Evolutionary conservation across 2,888 invertebrate genomes (phyloP), one percentile per base, ranked within the genome.

Genomic region (Ariolimax columbianus): DNA sequence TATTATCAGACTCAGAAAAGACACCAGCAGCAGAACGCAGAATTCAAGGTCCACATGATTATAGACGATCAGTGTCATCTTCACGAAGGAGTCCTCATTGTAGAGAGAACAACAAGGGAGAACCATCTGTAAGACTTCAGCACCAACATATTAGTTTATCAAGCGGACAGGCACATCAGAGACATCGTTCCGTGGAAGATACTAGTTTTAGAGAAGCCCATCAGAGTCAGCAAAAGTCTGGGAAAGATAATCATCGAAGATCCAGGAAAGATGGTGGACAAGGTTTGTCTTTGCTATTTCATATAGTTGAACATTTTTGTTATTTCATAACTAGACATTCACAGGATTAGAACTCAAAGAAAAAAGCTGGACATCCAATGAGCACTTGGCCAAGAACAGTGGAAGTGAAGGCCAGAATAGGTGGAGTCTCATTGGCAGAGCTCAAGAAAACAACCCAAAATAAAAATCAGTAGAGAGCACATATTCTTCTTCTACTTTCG

Each of bases 181-280:
- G 47, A 51, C 51, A 51, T n/a, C 51, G 51, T 51, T 75, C 73
- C 30, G 26, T 75, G 30, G 73, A 75, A 47, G 73, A 47, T 11
- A 7, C 30, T 47, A 75, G 4, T 14, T 30, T 47, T 47, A 47
- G 30, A 47, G 14, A 43, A 43, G n/a, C n/a, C 7, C 30, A 75
- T 47, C 19, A 11, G 38, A 75, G 47, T 7, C 43, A 47, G 30
- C 47, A 47, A 14, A 43, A n/a, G 1, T 7, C 47, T 1, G 47
- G 47, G 26, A 19, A 40, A 23, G 51, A 33, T 75, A 3, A 51
- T 33, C 33, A 33, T 17, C 75, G 0, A 75, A 47, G 73, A n/a
- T n/a, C n/a, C n/a, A n/a, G n/a, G n/a, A n/a, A n/a, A n/a, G n/a
- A n/a, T n/a, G n/a, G n/a, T n/a, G n/a, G n/a, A n/a, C n/a, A n/a